Base-by-base conservation (phyloP, 2,888 invertebrate species). In the Drosophila eohydei region DNA sequence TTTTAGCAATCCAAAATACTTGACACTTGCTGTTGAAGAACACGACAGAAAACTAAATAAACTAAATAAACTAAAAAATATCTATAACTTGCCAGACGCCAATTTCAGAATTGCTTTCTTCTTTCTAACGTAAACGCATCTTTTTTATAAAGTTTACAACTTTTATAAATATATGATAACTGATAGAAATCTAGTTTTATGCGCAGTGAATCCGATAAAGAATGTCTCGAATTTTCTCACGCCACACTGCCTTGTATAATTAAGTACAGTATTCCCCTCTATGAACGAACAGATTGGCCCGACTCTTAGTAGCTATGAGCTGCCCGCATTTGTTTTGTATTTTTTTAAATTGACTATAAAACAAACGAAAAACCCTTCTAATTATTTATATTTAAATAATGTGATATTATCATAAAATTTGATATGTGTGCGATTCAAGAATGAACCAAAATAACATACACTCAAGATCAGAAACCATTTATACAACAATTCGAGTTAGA, bases 391-490 rank as follows among this genome's bases (percentile, higher is more conserved):
- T 85, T 75, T 65, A 89, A 83, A 86, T 86, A 83, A 88, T 86
- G 86, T 86, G 86, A 86, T 86, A 86, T 86, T 89, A 86, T 83
- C 71, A 81, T 89, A 89, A 89, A 89, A 81, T 88, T 72, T 86
- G 70, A 9, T 52, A 70, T 71, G 64, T 74, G 63, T 73, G 81
- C 81, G 68, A 64, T 69, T 63, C 64, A 51, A 58, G 14, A 61
- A 32, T 46, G 68, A 54, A 34, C 55, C 67, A 46, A 40, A 44
- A n/a, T 40, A 54, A 34, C 40, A n/a, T 50, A 48, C 58, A 63
- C 59, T 62, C 50, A 63, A 58, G 8, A 74, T 62, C 46, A 48
- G 44, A 65, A 60, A 46, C 32, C 56, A 57, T 40, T 48, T 48
- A 61, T 30, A 40, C 55, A 32, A 57, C 56, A 74, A 41, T 61